These are phyloP conservation scores for Rhodophaea formosa DNA, from an alignment of 2,888 invertebrate species.

Conservation along the genomic window DNA sequence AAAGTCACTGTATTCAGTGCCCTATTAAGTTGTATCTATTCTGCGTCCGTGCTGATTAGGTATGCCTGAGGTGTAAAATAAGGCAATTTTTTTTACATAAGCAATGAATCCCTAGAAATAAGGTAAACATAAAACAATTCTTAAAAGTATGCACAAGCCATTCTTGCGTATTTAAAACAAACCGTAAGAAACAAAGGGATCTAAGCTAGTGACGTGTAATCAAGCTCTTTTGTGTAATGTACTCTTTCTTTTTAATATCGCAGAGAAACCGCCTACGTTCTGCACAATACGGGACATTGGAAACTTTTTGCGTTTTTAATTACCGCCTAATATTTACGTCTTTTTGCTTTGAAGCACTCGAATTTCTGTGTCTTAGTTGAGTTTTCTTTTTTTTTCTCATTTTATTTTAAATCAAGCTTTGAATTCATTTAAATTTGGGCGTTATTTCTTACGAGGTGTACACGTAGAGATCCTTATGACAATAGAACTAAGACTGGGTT, in stretches of 20 bases:
- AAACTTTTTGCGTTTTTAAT: slow-evolving; percentile 15
- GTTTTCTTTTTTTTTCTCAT: neutral
- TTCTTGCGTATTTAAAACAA: slow-evolving; percentile 33
- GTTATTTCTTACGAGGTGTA: too few relatives aligned
- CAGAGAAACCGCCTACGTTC: slow-evolving; percentile 36
- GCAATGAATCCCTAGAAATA: neutral
- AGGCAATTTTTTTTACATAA: too few relatives aligned
- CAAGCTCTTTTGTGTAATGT: slow-evolving; percentile 62
- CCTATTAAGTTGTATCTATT: too few relatives aligned
- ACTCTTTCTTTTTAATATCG: slow-evolving; percentile 51
- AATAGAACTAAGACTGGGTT: too few relatives aligned
- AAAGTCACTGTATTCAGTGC: too few relatives aligned
- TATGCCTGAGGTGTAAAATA: too few relatives aligned
- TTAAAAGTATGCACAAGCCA: neutral
- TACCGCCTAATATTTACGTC: slow-evolving; percentile 17
- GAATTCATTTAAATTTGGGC: too few relatives aligned
- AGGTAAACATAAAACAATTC: neutral
- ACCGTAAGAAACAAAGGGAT: slow-evolving; percentile 54
- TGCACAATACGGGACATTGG: slow-evolving; percentile 24
- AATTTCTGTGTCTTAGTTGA: neutral
- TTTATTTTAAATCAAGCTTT: neutral
- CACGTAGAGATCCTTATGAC: too few relatives aligned
- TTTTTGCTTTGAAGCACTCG: slow-evolving; percentile 7
- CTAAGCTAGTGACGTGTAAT: slow-evolving; percentile 64
- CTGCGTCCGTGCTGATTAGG: too few relatives aligned